Conservation (phyloP, 2,888 invertebrate species). For the Phyllotreta cruciferae region DNA sequence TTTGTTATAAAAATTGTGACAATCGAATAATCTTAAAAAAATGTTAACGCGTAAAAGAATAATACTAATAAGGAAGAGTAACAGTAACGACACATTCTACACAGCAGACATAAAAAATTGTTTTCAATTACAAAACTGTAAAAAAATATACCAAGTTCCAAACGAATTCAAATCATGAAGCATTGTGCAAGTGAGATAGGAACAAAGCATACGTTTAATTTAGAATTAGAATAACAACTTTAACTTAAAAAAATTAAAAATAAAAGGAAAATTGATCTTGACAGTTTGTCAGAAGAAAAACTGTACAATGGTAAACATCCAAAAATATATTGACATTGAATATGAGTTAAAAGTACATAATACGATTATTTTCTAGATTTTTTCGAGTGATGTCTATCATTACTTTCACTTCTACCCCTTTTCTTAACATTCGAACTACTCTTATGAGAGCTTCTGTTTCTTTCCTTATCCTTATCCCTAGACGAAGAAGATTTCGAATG, state of each 20-base stretch:
- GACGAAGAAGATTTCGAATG: conserved; percentile 55
- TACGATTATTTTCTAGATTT: conserved; percentile 67
- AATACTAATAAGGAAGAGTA: too few species aligned
- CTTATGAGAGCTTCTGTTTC: conserved; percentile 37
- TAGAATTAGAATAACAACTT: not conserved
- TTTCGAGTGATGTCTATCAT: conserved; percentile 72
- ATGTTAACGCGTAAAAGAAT: too few species aligned
- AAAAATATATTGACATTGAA: conserved; percentile 2
- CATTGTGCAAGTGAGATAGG: too few species aligned
- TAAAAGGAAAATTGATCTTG: conserved; percentile 4
- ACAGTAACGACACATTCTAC: too few species aligned
- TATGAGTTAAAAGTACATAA: conserved; percentile 16
- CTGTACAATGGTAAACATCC: conserved; percentile 14
- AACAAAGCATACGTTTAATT: too few species aligned
- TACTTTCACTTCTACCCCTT: conserved; percentile 78
- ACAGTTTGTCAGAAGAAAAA: conserved; percentile 15
- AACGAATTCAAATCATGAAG: too few species aligned
- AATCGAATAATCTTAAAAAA: too few species aligned
- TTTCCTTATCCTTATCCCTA: conserved; percentile 50
- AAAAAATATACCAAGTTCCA: too few species aligned
- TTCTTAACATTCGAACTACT: conserved; percentile 62
- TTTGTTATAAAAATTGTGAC: too few species aligned
- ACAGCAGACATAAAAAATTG: too few species aligned
- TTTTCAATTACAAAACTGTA: too few species aligned
- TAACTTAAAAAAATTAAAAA: conserved; percentile 6